Conservation (phyloP, 2,797 vertebrate genomes). For the Eulemur coronatus region DNA sequence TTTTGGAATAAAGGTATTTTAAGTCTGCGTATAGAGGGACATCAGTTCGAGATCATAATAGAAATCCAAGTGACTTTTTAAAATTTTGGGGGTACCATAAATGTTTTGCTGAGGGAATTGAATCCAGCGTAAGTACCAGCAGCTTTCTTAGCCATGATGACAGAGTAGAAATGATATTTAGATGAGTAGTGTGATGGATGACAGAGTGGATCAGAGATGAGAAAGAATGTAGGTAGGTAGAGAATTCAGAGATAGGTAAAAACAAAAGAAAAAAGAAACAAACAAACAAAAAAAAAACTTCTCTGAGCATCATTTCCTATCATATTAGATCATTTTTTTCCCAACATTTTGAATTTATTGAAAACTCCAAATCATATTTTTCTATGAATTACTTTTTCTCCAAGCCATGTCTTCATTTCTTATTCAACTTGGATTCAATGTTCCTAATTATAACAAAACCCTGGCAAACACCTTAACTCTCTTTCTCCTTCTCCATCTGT, state of each 20-base stretch:
- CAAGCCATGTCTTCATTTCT: not conserved
- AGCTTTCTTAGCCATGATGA: not conserved
- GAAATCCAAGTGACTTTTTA: not conserved
- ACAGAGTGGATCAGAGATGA: not conserved
- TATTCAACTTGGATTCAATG: not conserved
- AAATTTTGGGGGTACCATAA: not conserved
- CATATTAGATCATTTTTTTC: not conserved
- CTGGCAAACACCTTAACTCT: not conserved
- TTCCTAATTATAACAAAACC: not conserved
- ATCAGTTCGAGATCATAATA: not conserved
- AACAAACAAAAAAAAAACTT: not conserved
- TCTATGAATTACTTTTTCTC: not conserved
- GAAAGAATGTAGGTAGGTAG: not conserved
- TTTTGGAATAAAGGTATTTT: not conserved
- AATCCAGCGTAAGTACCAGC: not conserved
- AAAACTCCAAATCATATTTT: slow-evolving; percentile 3
- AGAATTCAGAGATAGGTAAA: not conserved
- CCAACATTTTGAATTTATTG: not conserved
- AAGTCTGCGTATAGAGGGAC: not conserved
- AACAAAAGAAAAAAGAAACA: not conserved
- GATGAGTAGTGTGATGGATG: not conserved
- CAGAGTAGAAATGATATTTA: not conserved
- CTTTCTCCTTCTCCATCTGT: not conserved
- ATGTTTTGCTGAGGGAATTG: not conserved
- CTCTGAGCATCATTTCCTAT: not conserved